Conservation (phyloP, 2,888 invertebrate genomes). For the Philopedon plagiatum region DNA sequence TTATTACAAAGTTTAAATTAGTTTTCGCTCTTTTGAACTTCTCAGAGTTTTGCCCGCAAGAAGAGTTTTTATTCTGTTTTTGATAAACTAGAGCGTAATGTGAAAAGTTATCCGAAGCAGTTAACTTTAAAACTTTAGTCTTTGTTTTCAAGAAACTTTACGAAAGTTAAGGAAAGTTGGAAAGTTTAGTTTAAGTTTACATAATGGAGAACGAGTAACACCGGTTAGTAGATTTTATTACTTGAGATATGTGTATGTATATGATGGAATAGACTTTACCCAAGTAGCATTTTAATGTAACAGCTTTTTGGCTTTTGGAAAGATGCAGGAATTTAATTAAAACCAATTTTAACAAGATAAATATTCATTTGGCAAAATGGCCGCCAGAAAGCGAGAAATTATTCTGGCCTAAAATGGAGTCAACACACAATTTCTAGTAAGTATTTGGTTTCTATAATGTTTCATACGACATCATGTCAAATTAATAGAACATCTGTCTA, state of each 20-base stretch:
- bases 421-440: no score
- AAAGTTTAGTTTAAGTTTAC: slow-evolving; percentile 32
- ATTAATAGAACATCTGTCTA: no score
- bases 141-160: slow-evolving; percentile 45
- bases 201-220: slow-evolving; percentile 19
- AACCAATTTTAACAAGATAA: no score
- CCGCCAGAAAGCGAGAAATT: no score
- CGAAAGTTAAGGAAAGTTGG: slow-evolving; percentile 31
- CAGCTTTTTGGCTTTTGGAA: no score
- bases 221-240: slow-evolving; percentile 10
- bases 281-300: no score
- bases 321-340: no score
- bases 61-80: slow-evolving; percentile 44
- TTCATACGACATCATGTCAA: no score
- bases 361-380: no score
- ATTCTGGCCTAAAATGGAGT: no score
- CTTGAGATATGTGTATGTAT: neutral
- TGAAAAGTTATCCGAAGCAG: slow-evolving; percentile 44
- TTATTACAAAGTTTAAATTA: slow-evolving; percentile 50
- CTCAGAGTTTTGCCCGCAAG: slow-evolving; percentile 34
- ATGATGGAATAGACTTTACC: neutral
- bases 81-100: slow-evolving; percentile 45
- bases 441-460: no score
- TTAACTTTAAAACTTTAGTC: slow-evolving; percentile 44
- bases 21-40: slow-evolving; percentile 44